Evolutionary conservation across 2,888 invertebrate genomes (phyloP).

Genomic region (Theretra japonica): DNA sequence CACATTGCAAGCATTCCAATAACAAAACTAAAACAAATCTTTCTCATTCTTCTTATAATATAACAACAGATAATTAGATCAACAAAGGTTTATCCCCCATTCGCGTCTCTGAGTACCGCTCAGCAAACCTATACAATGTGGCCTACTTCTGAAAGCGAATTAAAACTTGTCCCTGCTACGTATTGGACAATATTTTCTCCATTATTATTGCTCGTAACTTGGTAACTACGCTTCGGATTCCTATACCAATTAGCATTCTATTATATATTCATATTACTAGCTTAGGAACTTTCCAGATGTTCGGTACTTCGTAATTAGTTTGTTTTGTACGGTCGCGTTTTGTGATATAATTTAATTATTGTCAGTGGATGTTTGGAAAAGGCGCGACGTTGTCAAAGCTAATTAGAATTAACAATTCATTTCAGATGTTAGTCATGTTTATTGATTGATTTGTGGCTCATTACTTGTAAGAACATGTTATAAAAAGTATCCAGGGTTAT

Average conservation of each 20-base stretch:
- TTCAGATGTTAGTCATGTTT: no score
- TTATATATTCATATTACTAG: slow-evolving; percentile 12
- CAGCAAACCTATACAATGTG: slow-evolving; percentile 31
- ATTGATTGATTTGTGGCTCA: no score
- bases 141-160: slow-evolving; percentile 37
- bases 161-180: slow-evolving; percentile 36
- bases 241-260: slow-evolving; percentile 31
- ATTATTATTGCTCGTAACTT: slow-evolving; percentile 36
- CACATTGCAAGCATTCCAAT: not conserved
- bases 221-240: slow-evolving; percentile 31
- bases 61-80: not conserved
- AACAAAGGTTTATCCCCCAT: not conserved
- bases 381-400: not conserved
- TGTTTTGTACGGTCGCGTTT: not conserved
- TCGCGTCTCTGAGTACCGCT: slow-evolving; percentile 22
- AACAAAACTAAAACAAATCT: not conserved
- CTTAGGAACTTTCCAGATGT: slow-evolving; percentile 16
- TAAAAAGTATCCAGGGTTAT: no score
- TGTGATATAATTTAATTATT: slow-evolving; percentile 8
- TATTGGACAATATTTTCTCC: slow-evolving; percentile 36
- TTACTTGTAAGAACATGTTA: no score
- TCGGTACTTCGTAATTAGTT: slow-evolving; percentile 16
- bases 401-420: not conserved
- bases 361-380: not conserved
- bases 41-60: not conserved